These are phyloP conservation scores for Hesperophylax magnus DNA, from an alignment of 1,140 invertebrate genomes.

Conservation along the genomic window DNA sequence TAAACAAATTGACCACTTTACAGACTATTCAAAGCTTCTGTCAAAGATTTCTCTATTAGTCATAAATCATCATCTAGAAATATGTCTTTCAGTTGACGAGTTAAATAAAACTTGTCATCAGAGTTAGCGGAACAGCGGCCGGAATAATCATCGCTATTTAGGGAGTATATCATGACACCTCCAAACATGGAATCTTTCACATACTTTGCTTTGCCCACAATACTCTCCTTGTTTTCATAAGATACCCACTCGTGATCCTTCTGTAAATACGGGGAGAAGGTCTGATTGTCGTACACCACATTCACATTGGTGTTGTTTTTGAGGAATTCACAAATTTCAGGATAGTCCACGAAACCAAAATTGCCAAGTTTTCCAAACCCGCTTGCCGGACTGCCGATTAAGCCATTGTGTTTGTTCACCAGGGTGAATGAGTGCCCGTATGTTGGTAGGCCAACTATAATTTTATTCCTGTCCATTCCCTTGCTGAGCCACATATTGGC, in stretches of 20 bases:
- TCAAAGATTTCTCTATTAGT: conserved; percentile 53
- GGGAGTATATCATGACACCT: conserved; percentile 83
- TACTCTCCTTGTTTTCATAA: conserved; percentile 85
- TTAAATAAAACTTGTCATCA: conserved; percentile 37
- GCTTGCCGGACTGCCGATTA: conserved; percentile 78
- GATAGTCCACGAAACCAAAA: conserved; percentile 81
- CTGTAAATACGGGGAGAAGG: conserved; percentile 85
- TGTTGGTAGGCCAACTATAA: conserved; percentile 90
- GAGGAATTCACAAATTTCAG: conserved; percentile 79
- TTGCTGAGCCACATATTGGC: conserved; percentile 83
- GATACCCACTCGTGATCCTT: conserved; percentile 88
- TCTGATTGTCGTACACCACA: conserved; percentile 76
- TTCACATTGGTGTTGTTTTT: conserved; percentile 65
- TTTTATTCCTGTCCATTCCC: conserved; percentile 87
- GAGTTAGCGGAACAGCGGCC: conserved; percentile 38
- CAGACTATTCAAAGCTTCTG: conserved; percentile 46
- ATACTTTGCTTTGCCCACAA: conserved; percentile 80
- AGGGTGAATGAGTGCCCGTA: conserved; percentile 89
- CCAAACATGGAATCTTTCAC: conserved; percentile 75
- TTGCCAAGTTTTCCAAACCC: conserved; percentile 78
- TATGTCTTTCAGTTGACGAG: conserved; percentile 40
- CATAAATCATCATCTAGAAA: conserved; percentile 53
- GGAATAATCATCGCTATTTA: conserved; percentile 79
- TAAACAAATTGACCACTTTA: background rate
- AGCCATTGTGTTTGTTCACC: conserved; percentile 77